These are phyloP conservation scores for Bujurquina vittata DNA, from an alignment of 2,113 vertebrate genomes.

Conservation along the genomic window DNA sequence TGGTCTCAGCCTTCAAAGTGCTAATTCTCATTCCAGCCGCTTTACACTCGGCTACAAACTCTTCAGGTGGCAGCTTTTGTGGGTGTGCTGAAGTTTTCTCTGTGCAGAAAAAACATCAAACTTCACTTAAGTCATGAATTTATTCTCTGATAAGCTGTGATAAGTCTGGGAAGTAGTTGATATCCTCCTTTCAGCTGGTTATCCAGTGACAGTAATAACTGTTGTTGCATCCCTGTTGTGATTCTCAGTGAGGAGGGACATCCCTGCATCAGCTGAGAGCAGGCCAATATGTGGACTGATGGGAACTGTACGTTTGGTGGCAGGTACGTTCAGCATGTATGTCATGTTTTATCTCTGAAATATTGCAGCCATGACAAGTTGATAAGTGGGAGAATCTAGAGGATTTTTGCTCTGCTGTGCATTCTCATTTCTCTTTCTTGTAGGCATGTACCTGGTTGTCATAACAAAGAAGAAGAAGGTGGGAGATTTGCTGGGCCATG, in stretches of 20 bases:
- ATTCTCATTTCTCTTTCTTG: background rate
- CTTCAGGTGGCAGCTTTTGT: too few species aligned
- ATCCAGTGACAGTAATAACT: rapidly evolving
- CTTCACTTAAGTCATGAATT: too few species aligned
- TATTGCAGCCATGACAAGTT: background rate
- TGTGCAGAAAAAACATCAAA: too few species aligned
- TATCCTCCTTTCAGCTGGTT: background rate
- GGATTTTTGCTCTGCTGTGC: background rate
- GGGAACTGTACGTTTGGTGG: conserved; percentile 93
- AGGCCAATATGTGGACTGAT: conserved; percentile 90
- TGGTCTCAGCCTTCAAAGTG: too few species aligned
- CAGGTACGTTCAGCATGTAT: conserved; percentile 79
- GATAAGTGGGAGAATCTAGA: background rate
- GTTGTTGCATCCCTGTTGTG: background rate
- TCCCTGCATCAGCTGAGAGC: conserved; percentile 91
- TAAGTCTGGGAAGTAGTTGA: background rate
- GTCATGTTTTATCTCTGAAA: background rate
- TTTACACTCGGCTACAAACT: too few species aligned
- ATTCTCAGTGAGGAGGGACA: conserved; percentile 87
- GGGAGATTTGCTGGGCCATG: conserved; percentile 91
- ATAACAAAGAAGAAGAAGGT: conserved; percentile 95
- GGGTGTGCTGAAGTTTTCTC: too few species aligned
- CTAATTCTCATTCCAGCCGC: too few species aligned
- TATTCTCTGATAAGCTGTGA: background rate
- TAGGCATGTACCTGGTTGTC: conserved; percentile 93